Base-by-base conservation (phyloP, 2,113 vertebrate genomes). In the Myxocyprinus asiaticus region DNA sequence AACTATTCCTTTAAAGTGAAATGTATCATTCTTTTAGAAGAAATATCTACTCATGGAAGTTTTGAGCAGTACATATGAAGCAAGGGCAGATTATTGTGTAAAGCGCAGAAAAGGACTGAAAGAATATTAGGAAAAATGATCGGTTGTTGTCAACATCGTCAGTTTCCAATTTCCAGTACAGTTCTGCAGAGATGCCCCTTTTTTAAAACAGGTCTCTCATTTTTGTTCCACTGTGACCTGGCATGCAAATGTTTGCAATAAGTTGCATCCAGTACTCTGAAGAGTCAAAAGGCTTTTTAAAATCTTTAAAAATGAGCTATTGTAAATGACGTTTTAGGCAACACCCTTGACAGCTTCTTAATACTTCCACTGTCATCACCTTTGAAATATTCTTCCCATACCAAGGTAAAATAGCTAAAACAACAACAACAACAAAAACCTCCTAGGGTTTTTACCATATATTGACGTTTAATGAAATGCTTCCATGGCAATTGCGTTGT, bases 391-490 rank as follows among this genome's bases (percentile, higher is more conserved):
- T 33, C 22, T 33, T 33, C 22, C 22, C 22, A 33, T 33, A 33
- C 22, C 22, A 33, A 33, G 22, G 1, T 33, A 33, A 33, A 33
- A 33, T 33, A 72, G 83, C 72, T 50, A 2, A 63, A 83, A 77
- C 62, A 33, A 33, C 22, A 33, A 14, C 5, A 56, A 68, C 22
- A 33, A 14, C 5, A 56, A 68, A 70, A 53, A 17, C 9, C 64
- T 44, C 76, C 66, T 74, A 67, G 56, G 59, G 67, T 79, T 62
- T 80, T 33, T 72, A 69, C 79, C 81, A 85, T 82, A 87, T 83
- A 82, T 70, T 87, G 76, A 83, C 61, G 80, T 87, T 86, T 86
- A 89, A 91, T 85, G 85, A 89, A 83, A 61, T 5, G 82, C 85
- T 87, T 77, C 77, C 56, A 3, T 65, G 73, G 86, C 51, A 85